Percentiles rank a stretch among this genome's conserved stretches.
phyloP scores from a whole-genome alignment of 2,113 vertebrate species.

The Oceanodroma tethys region DNA sequence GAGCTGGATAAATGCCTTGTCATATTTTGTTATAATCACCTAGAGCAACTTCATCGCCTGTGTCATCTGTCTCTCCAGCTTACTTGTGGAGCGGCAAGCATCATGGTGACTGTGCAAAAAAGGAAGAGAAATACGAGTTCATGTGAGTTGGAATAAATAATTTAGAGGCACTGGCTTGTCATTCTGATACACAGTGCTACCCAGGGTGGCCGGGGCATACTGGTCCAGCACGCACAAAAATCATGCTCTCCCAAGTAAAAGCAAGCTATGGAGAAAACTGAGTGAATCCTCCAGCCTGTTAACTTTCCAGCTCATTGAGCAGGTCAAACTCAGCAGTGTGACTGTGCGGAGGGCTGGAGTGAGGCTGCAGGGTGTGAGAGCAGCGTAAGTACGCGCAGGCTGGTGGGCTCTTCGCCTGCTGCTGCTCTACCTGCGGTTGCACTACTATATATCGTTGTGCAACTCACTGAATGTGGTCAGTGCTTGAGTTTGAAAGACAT shows the following conservation, averaged over 20 bases:
- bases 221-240: background rate
- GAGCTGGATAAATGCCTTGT: background rate
- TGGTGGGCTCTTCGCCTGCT: background rate
- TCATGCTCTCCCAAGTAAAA: background rate
- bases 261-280: background rate
- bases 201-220: background rate
- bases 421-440: background rate
- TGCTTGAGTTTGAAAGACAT: background rate
- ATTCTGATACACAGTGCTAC: background rate
- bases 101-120: conserved; percentile 21
- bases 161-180: background rate
- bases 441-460: background rate
- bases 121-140: background rate
- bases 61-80: background rate
- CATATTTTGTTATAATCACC: background rate
- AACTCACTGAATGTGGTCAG: background rate
- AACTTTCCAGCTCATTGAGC: background rate
- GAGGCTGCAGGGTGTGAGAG: background rate
- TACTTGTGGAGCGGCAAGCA: background rate
- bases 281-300: background rate
- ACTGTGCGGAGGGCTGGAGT: background rate
- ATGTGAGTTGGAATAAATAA: conserved; percentile 51
- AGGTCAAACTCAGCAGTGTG: background rate
- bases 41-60: background rate
- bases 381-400: background rate